Conservation (phyloP, 2,113 vertebrate genomes). For the Spermophilus dauricus region DNA sequence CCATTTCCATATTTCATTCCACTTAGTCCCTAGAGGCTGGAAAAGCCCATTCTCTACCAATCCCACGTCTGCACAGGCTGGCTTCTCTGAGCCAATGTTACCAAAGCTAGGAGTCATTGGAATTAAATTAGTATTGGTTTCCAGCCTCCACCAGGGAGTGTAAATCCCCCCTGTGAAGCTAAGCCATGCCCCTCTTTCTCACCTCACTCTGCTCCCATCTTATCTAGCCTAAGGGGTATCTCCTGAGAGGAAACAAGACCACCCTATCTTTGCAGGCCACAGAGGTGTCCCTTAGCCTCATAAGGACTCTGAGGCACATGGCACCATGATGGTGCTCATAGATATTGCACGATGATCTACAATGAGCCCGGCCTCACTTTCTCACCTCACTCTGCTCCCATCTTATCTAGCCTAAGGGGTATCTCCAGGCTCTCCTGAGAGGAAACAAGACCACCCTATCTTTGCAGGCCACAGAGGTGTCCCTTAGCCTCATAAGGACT, state of each 20-base stretch:
- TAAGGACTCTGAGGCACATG: neutral
- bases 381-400: too few relatives aligned
- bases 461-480: too few relatives aligned
- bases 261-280: neutral
- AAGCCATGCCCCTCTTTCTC: neutral
- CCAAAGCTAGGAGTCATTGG: too few relatives aligned
- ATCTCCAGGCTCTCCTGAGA: too few relatives aligned
- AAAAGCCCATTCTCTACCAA: neutral
- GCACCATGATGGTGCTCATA: too few relatives aligned
- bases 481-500: too few relatives aligned
- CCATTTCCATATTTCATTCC: neutral
- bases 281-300: neutral
- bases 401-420: too few relatives aligned
- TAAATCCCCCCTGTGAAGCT: neutral
- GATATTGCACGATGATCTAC: accelerated
- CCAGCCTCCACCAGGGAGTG: too few relatives aligned
- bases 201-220: neutral
- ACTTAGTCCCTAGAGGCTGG: accelerated
- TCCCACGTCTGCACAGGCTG: accelerated
- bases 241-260: neutral
- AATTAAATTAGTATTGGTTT: neutral
- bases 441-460: too few relatives aligned
- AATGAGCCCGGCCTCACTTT: neutral
- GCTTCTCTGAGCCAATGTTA: neutral
- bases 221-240: neutral